Base-by-base conservation (phyloP, 2,888 invertebrate species). In the Beris morrisii region DNA sequence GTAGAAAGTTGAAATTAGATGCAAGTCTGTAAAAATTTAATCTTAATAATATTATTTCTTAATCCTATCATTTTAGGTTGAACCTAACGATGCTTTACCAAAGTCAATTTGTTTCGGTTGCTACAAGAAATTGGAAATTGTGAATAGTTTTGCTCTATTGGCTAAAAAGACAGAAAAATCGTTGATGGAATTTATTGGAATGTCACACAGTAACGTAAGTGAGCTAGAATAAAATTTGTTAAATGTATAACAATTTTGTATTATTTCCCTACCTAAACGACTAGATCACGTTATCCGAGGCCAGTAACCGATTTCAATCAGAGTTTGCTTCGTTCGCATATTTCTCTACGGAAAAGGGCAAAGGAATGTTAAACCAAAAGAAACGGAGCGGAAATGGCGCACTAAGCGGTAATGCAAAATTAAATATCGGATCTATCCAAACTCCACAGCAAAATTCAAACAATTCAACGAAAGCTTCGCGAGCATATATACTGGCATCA, bases 101-200 rank as follows among this genome's bases (percentile, higher is more conserved):
- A 68, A 68, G 58, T 54, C 50, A 5, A 69, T 70, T 30, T 70
- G 70, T 44, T 30, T 32, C 15, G 54, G 45, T 22, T 70, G 70
- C 45, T 67, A 58, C n/a, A 70, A 65, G 59, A 61, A 56, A 53
- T 32, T 70, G 7, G 68, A 70, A 54, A 50, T 63, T 1, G 38
- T 67, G 30, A 59, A 69, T 52, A 63, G 46, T 11, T 63, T 70
- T 12, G 65, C 70, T 1, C 53, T 56, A 5, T 64, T 69, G 28
- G 70, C 70, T 22, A 67, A 64, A 32, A 68, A 65, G 53, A 70
- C 68, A 11, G 70, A 70, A 48, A 64, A 56, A 31, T 69, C 68
- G n/a, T n/a, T 69, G 5, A 64, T 53, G 12, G 61, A 66, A 43
- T 69, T 66, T 43, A 54, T 68, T 11, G 9, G 7, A 1, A 65